Percentiles rank a stretch among this genome's conserved stretches.
phyloP scores from a whole-genome alignment of 2,888 invertebrate species.

The Lasioglossum pauxillum region DNA sequence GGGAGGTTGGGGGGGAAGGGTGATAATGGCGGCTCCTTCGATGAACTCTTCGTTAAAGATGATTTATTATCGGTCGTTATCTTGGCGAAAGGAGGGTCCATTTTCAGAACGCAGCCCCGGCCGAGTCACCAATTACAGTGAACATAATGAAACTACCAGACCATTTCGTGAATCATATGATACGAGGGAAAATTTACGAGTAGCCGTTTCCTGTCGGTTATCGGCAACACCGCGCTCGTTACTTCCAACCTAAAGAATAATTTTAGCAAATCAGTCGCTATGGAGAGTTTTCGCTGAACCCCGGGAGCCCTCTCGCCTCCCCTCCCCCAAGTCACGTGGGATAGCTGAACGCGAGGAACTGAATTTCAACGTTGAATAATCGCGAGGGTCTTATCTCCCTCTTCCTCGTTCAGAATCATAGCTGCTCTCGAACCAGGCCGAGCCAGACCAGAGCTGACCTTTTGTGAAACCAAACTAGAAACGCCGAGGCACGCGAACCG shows the following conservation, averaged over 20 bases:
- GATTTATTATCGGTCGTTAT: constrained; percentile 48
- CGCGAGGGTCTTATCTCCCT: constrained; percentile 44
- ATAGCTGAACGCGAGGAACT: constrained; percentile 42
- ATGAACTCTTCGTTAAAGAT: constrained; percentile 31
- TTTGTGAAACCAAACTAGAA: constrained; percentile 69
- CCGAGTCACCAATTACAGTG: constrained; percentile 52
- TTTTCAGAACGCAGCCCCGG: constrained; percentile 37
- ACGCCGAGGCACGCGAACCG: constrained; percentile 75
- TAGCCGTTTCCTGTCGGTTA: constrained; percentile 57
- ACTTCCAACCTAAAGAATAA: constrained; percentile 57
- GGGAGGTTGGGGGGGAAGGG: too few relatives aligned
- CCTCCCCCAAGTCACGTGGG: neutral
- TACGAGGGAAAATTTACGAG: constrained; percentile 58
- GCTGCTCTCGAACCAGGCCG: constrained; percentile 47
- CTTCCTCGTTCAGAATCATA: constrained; percentile 41
- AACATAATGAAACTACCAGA: constrained; percentile 60
- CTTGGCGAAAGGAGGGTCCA: constrained; percentile 39
- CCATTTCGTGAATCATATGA: constrained; percentile 61
- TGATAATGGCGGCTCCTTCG: constrained; percentile 12
- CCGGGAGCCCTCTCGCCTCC: neutral
- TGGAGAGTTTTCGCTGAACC: constrained; percentile 46
- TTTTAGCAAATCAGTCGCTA: constrained; percentile 56
- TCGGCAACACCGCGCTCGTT: constrained; percentile 60
- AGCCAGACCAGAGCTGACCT: constrained; percentile 61
- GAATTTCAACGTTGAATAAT: constrained; percentile 54